Conservation (phyloP, 2,888 invertebrate genomes). For the Lamellibrachia satsuma region DNA sequence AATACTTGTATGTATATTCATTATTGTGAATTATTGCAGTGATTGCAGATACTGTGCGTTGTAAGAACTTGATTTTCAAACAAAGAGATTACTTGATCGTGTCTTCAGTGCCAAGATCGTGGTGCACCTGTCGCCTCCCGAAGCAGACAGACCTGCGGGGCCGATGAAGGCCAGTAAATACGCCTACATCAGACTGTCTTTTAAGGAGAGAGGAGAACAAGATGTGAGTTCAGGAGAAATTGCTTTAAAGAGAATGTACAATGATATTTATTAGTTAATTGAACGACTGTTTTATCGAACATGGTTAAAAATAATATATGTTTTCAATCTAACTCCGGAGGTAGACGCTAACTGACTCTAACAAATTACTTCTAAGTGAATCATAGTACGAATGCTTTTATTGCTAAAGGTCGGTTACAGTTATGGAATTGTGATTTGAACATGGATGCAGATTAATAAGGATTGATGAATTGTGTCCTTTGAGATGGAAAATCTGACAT, state of each 20-base stretch:
- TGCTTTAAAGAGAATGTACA: neutral
- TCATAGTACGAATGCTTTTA: too few species aligned
- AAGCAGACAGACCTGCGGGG: conserved; percentile 75
- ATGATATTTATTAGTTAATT: too few species aligned
- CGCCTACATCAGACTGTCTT: conserved; percentile 84
- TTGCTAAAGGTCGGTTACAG: too few species aligned
- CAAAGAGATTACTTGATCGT: conserved; percentile 19
- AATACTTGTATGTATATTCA: neutral
- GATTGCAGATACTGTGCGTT: neutral
- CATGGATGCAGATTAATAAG: too few species aligned
- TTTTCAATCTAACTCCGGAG: too few species aligned
- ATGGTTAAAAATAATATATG: too few species aligned
- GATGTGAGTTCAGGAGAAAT: conserved; percentile 48
- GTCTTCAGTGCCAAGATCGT: conserved; percentile 73
- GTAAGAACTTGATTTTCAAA: neutral
- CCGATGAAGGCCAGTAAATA: conserved; percentile 78
- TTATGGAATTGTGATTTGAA: too few species aligned
- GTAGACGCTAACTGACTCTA: too few species aligned
- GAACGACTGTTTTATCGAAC: too few species aligned
- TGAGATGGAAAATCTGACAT: too few species aligned
- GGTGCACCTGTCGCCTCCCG: conserved; percentile 72
- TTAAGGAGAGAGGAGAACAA: conserved; percentile 79
- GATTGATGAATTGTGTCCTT: neutral
- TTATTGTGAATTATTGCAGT: neutral
- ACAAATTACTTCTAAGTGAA: too few species aligned